A percentile compares a stretch with the other conserved stretches of the same genome.
phyloP scores from a whole-genome alignment of 2,888 invertebrate species.

The Napeogenes sylphis region DNA sequence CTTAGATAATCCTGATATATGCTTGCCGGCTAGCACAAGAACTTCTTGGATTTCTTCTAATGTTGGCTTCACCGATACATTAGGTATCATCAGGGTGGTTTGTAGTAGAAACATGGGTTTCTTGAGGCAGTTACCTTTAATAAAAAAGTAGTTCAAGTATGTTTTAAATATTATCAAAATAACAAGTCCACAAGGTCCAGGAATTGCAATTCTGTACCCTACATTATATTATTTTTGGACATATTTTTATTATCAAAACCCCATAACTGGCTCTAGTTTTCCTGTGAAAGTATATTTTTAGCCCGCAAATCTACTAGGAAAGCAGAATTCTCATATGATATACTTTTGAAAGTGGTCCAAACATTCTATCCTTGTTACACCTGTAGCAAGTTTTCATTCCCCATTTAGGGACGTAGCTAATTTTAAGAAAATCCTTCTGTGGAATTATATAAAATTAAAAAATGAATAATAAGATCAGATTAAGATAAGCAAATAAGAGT shows the following conservation, averaged over 20 bases:
- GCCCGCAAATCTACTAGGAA: not conserved
- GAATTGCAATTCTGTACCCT: no score
- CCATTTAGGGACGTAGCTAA: no score
- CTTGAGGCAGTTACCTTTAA: conserved; percentile 49
- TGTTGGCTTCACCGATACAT: conserved; percentile 90
- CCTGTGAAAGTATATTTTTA: not conserved
- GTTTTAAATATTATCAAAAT: not conserved
- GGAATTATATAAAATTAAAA: no score
- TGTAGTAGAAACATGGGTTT: conserved; percentile 88
- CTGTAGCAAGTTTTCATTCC: no score
- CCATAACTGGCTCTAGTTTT: no score
- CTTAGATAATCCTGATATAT: conserved; percentile 90
- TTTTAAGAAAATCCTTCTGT: no score
- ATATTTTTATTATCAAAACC: no score
- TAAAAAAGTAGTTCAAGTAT: conserved; percentile 10
- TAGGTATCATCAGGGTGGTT: conserved; percentile 91
- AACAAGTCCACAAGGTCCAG: not conserved
- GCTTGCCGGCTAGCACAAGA: conserved; percentile 87
- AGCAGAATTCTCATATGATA: not conserved
- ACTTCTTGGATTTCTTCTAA: conserved; percentile 94
- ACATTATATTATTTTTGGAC: no score
- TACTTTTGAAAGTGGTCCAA: not conserved
- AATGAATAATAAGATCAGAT: no score
- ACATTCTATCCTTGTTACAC: not conserved
- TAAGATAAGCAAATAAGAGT: no score